Base-by-base conservation (phyloP, 1,140 invertebrate genomes). In the Drosophila ananassae region DNA sequence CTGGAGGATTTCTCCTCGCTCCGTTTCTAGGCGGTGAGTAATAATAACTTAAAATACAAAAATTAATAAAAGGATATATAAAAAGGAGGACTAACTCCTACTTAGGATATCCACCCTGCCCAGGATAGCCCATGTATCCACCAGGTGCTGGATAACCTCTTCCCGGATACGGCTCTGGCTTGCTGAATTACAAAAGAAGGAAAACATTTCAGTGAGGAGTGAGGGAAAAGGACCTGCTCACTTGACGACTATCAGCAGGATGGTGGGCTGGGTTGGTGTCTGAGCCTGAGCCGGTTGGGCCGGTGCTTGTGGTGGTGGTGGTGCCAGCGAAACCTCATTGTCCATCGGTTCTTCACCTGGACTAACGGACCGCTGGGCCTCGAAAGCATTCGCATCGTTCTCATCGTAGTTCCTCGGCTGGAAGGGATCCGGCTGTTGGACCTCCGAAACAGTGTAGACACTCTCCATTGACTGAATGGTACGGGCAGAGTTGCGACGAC, bases 231-330 rank as follows among this genome's bases (percentile, higher is more conserved):
- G 6, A 0, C 0, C 1, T 12, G 12, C 60, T 39, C 22, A 79
- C 77, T 79, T 74, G 41, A 79, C 54, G 4, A 79, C 69, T 22
- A 79, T 58, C 37, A 79, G 37, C 25, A 79, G 52, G 3, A 79
- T 79, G 37, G 69, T 74, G 12, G 76, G 52, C 17, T 51, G 55
- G 1, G 30, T 3, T 3, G 57, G 13, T 2, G 7, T 2, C 13
- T 1, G 22, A 8, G 4, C 3, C 13, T 1, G 22, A 8, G 4
- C 0, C 12, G 4, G 10, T n/a, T 3, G 47, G 24, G 5, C 17
- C 2, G 13, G 0, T 8, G 37, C 17, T 17, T 17, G 25, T 13
- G 24, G 7, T n/a, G 22, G 1, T 13, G 41, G 24, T 21, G 6
- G 44, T n/a, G 41, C 5, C 7, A 2, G 2, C 17, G 9, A 5